phyloP scores from a whole-genome alignment of 2,888 invertebrate genomes.

The Macrophya alboannulata region DNA sequence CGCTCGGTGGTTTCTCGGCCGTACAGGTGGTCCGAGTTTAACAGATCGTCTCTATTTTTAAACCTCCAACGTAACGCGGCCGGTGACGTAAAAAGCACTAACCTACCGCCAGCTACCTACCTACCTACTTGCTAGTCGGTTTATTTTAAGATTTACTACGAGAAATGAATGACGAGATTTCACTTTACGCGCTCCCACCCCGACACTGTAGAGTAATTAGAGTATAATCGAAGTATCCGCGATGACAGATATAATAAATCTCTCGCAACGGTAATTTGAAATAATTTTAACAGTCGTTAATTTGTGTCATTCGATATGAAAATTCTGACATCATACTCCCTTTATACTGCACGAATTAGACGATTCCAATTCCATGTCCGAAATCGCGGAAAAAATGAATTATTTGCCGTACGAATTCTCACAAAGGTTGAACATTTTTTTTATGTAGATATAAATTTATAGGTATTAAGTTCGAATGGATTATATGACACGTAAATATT shows the following conservation, averaged over 20 bases:
- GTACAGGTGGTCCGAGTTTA: constrained; percentile 69
- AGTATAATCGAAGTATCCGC: neutral
- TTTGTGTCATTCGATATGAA: neutral
- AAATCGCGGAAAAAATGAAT: neutral
- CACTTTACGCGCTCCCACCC: neutral
- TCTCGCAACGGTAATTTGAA: neutral
- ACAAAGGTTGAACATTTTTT: neutral
- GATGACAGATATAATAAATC: neutral
- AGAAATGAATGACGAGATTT: constrained; percentile 11
- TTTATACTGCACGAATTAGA: neutral
- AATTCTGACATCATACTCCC: neutral
- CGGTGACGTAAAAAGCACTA: constrained; percentile 53
- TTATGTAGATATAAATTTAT: neutral
- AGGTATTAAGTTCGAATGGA: neutral
- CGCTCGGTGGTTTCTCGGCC: constrained; percentile 72
- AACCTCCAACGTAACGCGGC: constrained; percentile 21
- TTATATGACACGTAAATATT: neutral
- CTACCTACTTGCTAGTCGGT: constrained; percentile 27
- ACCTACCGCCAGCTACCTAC: constrained; percentile 51
- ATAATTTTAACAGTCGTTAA: neutral
- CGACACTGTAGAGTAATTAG: neutral
- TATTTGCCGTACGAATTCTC: neutral
- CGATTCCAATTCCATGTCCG: neutral
- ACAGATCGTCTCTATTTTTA: constrained; percentile 39
- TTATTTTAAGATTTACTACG: constrained; percentile 48